These are phyloP conservation scores for Encarsia formosa DNA, from an alignment of 2,888 invertebrate genomes.

Conservation along the genomic window DNA sequence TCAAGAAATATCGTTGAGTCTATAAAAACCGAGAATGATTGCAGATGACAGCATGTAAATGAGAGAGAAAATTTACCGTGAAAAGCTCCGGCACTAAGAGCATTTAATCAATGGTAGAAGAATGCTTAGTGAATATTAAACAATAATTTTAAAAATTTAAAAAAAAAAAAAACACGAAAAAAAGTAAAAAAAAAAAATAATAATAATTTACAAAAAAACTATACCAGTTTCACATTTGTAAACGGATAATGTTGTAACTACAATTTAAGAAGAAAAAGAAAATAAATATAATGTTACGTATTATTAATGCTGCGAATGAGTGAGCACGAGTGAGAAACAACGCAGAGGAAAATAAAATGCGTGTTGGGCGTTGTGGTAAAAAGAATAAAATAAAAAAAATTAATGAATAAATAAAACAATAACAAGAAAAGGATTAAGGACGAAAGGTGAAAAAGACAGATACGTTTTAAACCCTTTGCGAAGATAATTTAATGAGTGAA, in stretches of 20 bases:
- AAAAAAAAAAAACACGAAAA: conserved; percentile 20
- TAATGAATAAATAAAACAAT: no score
- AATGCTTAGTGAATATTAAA: conserved; percentile 42
- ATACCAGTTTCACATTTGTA: conserved; percentile 39
- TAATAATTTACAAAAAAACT: conserved; percentile 29
- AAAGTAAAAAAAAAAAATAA: conserved; percentile 22
- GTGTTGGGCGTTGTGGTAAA: no score
- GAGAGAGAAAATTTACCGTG: conserved; percentile 24
- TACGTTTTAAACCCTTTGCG: no score
- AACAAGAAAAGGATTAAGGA: no score
- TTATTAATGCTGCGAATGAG: conserved; percentile 33
- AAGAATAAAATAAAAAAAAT: no score
- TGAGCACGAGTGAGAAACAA: conserved; percentile 23
- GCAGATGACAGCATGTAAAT: conserved; percentile 23
- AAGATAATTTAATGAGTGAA: no score
- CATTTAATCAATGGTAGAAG: conserved; percentile 48
- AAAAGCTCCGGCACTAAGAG: conserved; percentile 43
- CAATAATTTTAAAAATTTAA: conserved; percentile 7
- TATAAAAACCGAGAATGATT: no score
- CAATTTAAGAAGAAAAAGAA: conserved; percentile 33
- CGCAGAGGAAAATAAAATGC: conserved; percentile 23
- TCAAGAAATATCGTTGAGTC: conserved; percentile 21
- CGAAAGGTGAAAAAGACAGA: no score
- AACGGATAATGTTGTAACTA: conserved; percentile 36
- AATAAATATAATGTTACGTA: conserved; percentile 40